Percentiles rank a stretch among this genome's conserved stretches.
Evolutionary conservation across 2,797 vertebrate genomes (phyloP).

Genomic region (Remorina albescens): DNA sequence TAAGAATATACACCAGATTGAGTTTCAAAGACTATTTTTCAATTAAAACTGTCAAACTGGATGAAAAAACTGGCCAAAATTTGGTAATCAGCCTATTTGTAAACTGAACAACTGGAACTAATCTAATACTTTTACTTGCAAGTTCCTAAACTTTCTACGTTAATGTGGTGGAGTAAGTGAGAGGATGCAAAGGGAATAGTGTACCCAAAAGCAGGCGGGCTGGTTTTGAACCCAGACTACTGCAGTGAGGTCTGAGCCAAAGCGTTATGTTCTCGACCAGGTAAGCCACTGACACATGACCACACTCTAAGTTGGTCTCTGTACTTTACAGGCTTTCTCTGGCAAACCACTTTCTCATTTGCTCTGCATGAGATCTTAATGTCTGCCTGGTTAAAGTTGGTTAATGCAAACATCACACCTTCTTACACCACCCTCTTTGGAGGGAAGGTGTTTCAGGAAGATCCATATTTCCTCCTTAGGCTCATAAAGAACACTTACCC

Average conservation of each 20-base stretch:
- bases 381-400: not conserved
- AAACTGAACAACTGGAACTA: not conserved
- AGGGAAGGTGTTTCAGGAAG: not conserved
- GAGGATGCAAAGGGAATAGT: too few species aligned
- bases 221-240: too few species aligned
- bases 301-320: too few species aligned
- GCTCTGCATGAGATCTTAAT: not conserved
- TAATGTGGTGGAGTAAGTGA: too few species aligned
- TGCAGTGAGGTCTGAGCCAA: too few species aligned
- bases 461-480: too few species aligned
- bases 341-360: not conserved
- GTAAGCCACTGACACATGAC: too few species aligned
- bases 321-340: too few species aligned
- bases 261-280: too few species aligned
- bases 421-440: not conserved
- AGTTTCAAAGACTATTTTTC: not conserved
- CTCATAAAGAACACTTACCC: slow-evolving; percentile 83
- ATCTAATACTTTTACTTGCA: not conserved
- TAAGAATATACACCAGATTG: slow-evolving; percentile 32
- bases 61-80: too few species aligned
- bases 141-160: too few species aligned
- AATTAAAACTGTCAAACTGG: not conserved
- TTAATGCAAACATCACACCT: not conserved
- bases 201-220: too few species aligned
- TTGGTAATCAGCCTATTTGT: not conserved